Evolutionary conservation across 1,140 invertebrate genomes (phyloP), one percentile per base, ranked within the genome.

Genomic region (Dendrolimus kikuchii): DNA sequence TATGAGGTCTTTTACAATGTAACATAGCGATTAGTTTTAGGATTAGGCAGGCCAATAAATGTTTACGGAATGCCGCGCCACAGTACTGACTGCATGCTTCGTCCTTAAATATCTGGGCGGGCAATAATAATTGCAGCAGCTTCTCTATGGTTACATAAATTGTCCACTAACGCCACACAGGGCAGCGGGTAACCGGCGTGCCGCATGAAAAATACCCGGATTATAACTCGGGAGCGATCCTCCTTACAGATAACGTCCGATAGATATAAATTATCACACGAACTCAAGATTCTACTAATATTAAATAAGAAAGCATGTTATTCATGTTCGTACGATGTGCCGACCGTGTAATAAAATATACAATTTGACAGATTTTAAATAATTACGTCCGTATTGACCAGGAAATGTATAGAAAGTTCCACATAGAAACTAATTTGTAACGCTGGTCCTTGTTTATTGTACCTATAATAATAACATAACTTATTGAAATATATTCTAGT

Each of bases 291-390:
- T 68, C 79, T 65, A 76, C 81, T 82, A 80, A 86, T 82, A 84
- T 84, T 86, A 84, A 86, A 86, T 86, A 86, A 80, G 77, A 86
- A 86, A 80, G 66, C 81, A 77, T 86, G 79, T 86, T 82, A 86
- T 86, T 86, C 82, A 78, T 77, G 59, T 74, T 70, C 64, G 61
- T 70, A 67, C 76, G 74, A 77, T 81, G 62, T 76, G 57, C 68
- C 68, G 59, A 53, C 67, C 60, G 57, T 64, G 77, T 64, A 79
- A 81, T 86, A 86, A 84, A 86, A 79, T 82, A 84, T 69, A 82
- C 66, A 80, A 73, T 81, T 80, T 86, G 82, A 86, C 82, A 86
- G 81, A 79, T 81, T 75, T 78, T 81, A 81, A 84, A 86, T 86
- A 86, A 86, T 81, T 76, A 82, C 80, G 68, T 81, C 81, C 77